These are phyloP conservation scores for Drosophila lacicola DNA, from an alignment of 2,888 invertebrate genomes.

Conservation along the genomic window DNA sequence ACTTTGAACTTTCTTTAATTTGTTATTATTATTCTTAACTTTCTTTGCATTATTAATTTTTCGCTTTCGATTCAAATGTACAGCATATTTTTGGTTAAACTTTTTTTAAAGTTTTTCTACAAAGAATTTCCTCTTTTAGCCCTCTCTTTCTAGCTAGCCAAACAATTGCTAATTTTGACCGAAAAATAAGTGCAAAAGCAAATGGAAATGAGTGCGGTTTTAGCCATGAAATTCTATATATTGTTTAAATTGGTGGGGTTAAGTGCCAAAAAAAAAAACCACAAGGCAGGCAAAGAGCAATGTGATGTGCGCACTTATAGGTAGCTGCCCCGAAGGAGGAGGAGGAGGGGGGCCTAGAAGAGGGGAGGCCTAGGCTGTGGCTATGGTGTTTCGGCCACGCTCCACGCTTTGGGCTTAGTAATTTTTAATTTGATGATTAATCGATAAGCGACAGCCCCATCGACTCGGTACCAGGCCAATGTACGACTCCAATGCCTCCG, in stretches of 20 bases:
- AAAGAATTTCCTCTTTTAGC: background rate
- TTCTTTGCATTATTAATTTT: background rate
- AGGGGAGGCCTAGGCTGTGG: too few species aligned
- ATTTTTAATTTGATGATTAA: constrained; percentile 80
- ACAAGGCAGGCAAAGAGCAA: constrained; percentile 25
- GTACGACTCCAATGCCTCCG: constrained; percentile 45
- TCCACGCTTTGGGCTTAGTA: constrained; percentile 73
- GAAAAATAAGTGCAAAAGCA: constrained; percentile 31
- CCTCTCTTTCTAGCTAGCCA: constrained; percentile 2
- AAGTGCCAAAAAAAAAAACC: constrained; percentile 50
- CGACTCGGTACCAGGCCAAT: constrained; percentile 63
- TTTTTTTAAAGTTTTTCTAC: background rate
- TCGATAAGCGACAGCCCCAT: constrained; percentile 76
- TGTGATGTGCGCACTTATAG: constrained; percentile 24
- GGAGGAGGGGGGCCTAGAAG: background rate
- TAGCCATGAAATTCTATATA: constrained; percentile 56
- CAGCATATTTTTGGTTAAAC: too few species aligned
- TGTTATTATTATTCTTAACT: too few species aligned
- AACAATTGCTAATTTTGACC: constrained; percentile 47
- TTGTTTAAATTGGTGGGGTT: constrained; percentile 63
- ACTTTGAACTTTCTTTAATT: background rate
- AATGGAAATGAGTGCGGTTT: constrained; percentile 57
- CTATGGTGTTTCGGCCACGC: constrained; percentile 66
- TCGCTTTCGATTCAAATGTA: background rate
- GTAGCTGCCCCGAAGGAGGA: background rate